Evolutionary conservation across 1,140 invertebrate species (phyloP), one percentile per base, ranked within the genome.

Genomic region (Camponotus vicinus): DNA sequence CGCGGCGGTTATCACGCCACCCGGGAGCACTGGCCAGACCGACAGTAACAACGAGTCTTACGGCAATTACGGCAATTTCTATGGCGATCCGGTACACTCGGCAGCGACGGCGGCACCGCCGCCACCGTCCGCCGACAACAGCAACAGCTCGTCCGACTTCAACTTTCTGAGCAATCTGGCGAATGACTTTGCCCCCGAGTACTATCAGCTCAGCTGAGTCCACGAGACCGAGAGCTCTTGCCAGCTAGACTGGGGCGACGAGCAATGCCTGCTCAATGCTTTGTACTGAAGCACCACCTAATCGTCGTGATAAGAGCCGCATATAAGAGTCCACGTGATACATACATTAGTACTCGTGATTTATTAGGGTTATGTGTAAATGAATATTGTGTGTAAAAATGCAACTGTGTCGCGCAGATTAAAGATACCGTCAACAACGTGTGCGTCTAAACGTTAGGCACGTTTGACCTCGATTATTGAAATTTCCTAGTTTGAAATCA

Each of bases 131-230:
- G 96, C 95, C n/a, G 97, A 98, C 88, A 98, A 98, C 94, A 98
- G 97, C 88, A 98, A 98, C 92, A 98, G 97, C 92, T 98, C 98
- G 1, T 98, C 98, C 9, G 98, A 98, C 92, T 98, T 98, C 93
- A 98, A 98, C 94, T 98, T 98, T 92, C 96, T 98, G 59, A 98
- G 97, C 92, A 98, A 98, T 92, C 95, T 98, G 90, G 98, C 98
- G 75, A 98, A 98, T 94, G 98, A 98, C 92, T 98, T 98, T 93
- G 98, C 97, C 1, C 98, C 98, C 0, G 98, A 98, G 93, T 98
- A 98, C 93, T 98, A 98, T 95, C 97, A 98, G 94, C 97, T 98
- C 79, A 95, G 95, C 93, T 95, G 94, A 95, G 94, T 93, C 76
- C 88, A 94, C 88, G 94, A 95, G 89, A 91, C 87, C 66, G 92